Conservation (phyloP, 1,140 invertebrate genomes). For the Drosophila ananassae region DNA sequence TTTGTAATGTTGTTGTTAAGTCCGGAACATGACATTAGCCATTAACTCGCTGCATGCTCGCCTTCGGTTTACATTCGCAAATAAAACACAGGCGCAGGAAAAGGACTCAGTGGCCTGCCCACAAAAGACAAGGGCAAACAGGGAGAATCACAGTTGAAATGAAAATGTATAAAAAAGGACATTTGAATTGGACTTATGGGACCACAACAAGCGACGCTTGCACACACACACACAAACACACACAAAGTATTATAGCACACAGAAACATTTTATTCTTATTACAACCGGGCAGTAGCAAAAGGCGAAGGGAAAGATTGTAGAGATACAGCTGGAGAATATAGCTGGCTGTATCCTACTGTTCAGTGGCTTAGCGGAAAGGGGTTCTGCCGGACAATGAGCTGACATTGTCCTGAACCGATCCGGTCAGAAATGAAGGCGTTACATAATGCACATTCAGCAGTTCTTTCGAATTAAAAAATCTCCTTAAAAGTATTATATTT, state of each 20-base stretch:
- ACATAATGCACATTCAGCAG: too few relatives aligned
- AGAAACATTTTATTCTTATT: conserved; percentile 81
- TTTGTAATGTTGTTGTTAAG: conserved; percentile 82
- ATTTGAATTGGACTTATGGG: conserved; percentile 83
- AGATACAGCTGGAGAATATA: conserved; percentile 45
- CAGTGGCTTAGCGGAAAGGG: conserved; percentile 51
- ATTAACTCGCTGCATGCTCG: conserved; percentile 81
- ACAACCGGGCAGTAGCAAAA: conserved; percentile 45
- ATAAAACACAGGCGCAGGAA: conserved; percentile 70
- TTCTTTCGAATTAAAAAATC: neutral
- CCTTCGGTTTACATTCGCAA: conserved; percentile 80
- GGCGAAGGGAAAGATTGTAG: conserved; percentile 25
- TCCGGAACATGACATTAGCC: conserved; percentile 82
- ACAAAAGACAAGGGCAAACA: conserved; percentile 47
- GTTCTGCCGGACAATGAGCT: conserved; percentile 42
- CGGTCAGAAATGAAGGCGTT: conserved; percentile 19
- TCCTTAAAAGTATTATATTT: too few relatives aligned
- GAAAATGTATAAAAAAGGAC: conserved; percentile 83
- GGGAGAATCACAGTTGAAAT: conserved; percentile 79
- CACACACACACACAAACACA: conserved; percentile 20
- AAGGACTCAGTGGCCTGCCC: conserved; percentile 16
- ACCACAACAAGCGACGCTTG: conserved; percentile 65
- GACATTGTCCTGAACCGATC: conserved; percentile 70
- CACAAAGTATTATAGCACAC: conserved; percentile 13
- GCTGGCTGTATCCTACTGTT: conserved; percentile 41